Evolutionary conservation across 1,140 invertebrate species (phyloP).

Genomic region (Latrodectus geometricus): DNA sequence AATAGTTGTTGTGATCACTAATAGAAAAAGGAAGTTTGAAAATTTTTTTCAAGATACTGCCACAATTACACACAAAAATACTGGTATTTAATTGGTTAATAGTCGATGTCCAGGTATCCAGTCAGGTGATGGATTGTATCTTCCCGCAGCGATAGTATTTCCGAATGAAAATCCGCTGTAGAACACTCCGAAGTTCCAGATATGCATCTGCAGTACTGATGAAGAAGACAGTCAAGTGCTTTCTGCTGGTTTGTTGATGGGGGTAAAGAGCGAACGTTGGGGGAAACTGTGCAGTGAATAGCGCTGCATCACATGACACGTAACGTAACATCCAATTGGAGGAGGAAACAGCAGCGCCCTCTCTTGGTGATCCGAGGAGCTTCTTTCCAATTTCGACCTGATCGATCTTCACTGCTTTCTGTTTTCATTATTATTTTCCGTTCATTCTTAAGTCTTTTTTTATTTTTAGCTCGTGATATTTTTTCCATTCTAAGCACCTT

Average conservation of each 20-base stretch:
- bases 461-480: background rate
- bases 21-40: too few relatives aligned
- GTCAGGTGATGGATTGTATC: background rate
- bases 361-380: slow-evolving; percentile 5
- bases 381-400: background rate
- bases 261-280: background rate
- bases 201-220: background rate
- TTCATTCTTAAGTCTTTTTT: slow-evolving; percentile 18
- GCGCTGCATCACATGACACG: slow-evolving; percentile 49
- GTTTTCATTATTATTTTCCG: slow-evolving; percentile 31
- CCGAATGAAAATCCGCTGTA: slow-evolving; percentile 3
- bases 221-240: slow-evolving; percentile 33
- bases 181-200: background rate
- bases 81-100: too few relatives aligned
- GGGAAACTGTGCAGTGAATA: slow-evolving; percentile 18
- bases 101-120: slow-evolving; percentile 16
- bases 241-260: slow-evolving; percentile 43
- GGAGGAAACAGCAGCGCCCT: slow-evolving; percentile 13
- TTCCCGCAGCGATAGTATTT: background rate
- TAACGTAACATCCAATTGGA: background rate
- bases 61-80: too few relatives aligned
- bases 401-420: background rate
- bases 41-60: too few relatives aligned
- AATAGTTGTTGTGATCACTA: too few relatives aligned
- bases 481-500: slow-evolving; percentile 17